Evolutionary conservation across 2,797 vertebrate species (phyloP).

Genomic region (Amblyraja radiata): DNA sequence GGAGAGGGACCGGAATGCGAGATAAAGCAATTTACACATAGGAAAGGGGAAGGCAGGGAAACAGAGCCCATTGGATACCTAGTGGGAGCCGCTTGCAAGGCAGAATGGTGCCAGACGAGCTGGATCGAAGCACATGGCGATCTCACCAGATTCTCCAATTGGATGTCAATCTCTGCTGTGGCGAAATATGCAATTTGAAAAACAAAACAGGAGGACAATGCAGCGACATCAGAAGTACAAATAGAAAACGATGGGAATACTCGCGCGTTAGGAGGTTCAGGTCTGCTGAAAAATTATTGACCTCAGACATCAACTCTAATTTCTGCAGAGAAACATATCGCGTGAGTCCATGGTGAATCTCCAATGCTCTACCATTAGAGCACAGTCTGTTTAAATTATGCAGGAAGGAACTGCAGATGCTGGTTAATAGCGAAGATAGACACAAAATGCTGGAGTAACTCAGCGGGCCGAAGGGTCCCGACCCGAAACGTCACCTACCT

Average conservation of each 20-base stretch:
- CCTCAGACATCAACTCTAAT: too few relatives aligned
- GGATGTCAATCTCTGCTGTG: not conserved
- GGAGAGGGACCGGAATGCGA: not conserved
- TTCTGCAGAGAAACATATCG: too few relatives aligned
- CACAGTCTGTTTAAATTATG: not conserved
- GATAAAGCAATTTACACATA: slow-evolving; percentile 20
- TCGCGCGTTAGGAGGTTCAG: too few relatives aligned
- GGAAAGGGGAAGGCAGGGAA: not conserved
- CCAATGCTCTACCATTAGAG: not conserved
- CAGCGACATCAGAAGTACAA: too few relatives aligned
- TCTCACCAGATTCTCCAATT: slow-evolving; percentile 10
- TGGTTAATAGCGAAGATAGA: too few relatives aligned
- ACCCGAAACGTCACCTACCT: too few relatives aligned
- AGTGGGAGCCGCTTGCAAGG: not conserved
- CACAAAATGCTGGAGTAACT: too few relatives aligned
- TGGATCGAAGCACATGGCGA: not conserved
- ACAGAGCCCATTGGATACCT: not conserved
- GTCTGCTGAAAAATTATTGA: too few relatives aligned
- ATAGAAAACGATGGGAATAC: too few relatives aligned
- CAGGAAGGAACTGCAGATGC: too few relatives aligned
- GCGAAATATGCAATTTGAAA: not conserved
- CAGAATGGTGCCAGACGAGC: not conserved
- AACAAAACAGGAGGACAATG: too few relatives aligned
- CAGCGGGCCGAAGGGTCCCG: too few relatives aligned
- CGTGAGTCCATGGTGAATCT: not conserved